Evolutionary conservation across 2,113 vertebrate genomes (phyloP).

Genomic region (Pan troglodytes): NHGRI_mPanTro3-v2.1_pri NC_072412.2:78498501-78499000

Average conservation of each 20-base stretch:
- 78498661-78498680: not conserved
- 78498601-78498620: not conserved
- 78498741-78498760: not conserved
- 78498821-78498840: slow-evolving; percentile 4
- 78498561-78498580: not conserved
- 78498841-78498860: not conserved
- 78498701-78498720: not conserved
- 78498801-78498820: slow-evolving; percentile 15
- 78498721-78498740: not conserved
- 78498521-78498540: not conserved
- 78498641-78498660: not conserved
- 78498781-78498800: not conserved
- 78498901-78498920: not conserved
- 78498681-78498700: not conserved
- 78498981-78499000: not conserved
- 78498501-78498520: not conserved
- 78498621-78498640: not conserved
- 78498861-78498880: not conserved
- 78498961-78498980: not conserved
- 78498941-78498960: not conserved
- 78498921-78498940: too few relatives aligned
- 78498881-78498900: not conserved
- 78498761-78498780: not conserved
- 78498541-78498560: not conserved
- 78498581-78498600: not conserved